Evolutionary conservation across 2,888 invertebrate genomes (phyloP).

Genomic region (Anthrax anthrax): DNA sequence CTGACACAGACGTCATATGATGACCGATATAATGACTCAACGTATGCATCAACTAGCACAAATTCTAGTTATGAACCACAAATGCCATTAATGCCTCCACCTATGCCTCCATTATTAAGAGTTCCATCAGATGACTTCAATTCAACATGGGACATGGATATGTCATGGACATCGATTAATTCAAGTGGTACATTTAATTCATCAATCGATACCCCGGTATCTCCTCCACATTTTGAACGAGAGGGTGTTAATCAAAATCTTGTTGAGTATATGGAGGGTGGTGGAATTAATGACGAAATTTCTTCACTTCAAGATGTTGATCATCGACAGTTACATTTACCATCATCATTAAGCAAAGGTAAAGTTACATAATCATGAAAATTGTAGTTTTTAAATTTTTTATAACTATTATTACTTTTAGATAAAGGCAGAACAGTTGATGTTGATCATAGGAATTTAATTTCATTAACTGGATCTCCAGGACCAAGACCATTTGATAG

Average conservation of each 20-base stretch:
- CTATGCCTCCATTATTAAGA: slow-evolving; percentile 29
- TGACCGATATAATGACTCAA: slow-evolving; percentile 9
- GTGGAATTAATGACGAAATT: slow-evolving; percentile 30
- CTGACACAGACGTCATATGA: not conserved
- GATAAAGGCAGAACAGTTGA: slow-evolving; percentile 38
- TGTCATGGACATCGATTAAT: slow-evolving; percentile 33
- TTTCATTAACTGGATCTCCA: slow-evolving; percentile 65
- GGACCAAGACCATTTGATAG: slow-evolving; percentile 17
- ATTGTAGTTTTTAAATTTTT: not conserved
- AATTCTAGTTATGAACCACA: slow-evolving; percentile 13
- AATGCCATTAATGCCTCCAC: slow-evolving; percentile 25
- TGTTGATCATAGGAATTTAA: slow-evolving; percentile 71
- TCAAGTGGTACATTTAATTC: slow-evolving; percentile 27
- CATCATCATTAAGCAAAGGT: slow-evolving; percentile 15
- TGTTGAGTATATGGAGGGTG: slow-evolving; percentile 46
- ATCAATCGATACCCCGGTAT: slow-evolving; percentile 45
- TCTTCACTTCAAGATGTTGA: slow-evolving; percentile 38
- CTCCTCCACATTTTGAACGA: slow-evolving; percentile 50
- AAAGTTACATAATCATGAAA: not conserved
- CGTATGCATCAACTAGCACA: slow-evolving; percentile 11
- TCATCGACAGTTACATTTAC: slow-evolving; percentile 41
- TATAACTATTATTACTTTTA: not conserved
- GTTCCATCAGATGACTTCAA: slow-evolving; percentile 28
- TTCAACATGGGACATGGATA: slow-evolving; percentile 35
- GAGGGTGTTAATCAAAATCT: slow-evolving; percentile 40